A percentile compares a stretch with the other conserved stretches of the same genome.
phyloP scores from a whole-genome alignment of 2,888 invertebrate genomes.

The Apotomis betuletana region DNA sequence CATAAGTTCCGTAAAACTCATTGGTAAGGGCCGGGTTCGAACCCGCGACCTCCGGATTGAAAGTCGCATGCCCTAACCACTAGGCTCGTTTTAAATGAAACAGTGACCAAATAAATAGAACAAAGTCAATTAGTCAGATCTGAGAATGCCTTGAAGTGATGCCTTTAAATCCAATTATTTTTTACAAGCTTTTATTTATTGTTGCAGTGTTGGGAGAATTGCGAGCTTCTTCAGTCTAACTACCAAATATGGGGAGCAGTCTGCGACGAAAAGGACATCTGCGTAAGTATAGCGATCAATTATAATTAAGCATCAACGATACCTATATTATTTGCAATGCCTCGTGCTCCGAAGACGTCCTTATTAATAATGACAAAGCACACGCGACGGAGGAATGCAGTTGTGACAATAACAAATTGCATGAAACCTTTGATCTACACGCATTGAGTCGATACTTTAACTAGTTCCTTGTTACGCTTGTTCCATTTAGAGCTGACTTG shows the following conservation, averaged over 20 bases:
- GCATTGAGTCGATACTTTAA: slow-evolving; percentile 26
- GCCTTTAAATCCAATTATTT: slow-evolving; percentile 7
- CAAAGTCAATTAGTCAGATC: not conserved
- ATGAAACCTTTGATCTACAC: slow-evolving; percentile 34
- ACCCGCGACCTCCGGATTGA: no score
- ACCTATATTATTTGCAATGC: slow-evolving; percentile 18
- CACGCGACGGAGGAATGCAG: slow-evolving; percentile 18
- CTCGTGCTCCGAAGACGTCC: slow-evolving; percentile 13
- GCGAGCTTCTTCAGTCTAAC: slow-evolving; percentile 88
- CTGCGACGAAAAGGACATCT: slow-evolving; percentile 88
- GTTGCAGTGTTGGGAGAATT: slow-evolving; percentile 91
- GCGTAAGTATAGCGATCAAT: slow-evolving; percentile 82
- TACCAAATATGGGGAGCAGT: slow-evolving; percentile 89
- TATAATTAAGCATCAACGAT: slow-evolving; percentile 13
- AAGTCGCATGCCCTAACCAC: no score
- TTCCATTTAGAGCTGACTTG: slow-evolving; percentile 16
- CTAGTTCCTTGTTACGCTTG: slow-evolving; percentile 20
- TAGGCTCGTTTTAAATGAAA: not conserved
- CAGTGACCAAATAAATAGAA: not conserved
- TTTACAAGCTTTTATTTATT: slow-evolving; percentile 55
- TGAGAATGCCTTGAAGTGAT: no score
- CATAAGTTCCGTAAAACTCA: no score
- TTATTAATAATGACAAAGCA: slow-evolving; percentile 36
- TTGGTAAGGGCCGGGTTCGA: no score
- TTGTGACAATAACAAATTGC: slow-evolving; percentile 36